Base-by-base conservation (phyloP, 2,113 vertebrate species). In the Engraulis encrasicolus region DNA sequence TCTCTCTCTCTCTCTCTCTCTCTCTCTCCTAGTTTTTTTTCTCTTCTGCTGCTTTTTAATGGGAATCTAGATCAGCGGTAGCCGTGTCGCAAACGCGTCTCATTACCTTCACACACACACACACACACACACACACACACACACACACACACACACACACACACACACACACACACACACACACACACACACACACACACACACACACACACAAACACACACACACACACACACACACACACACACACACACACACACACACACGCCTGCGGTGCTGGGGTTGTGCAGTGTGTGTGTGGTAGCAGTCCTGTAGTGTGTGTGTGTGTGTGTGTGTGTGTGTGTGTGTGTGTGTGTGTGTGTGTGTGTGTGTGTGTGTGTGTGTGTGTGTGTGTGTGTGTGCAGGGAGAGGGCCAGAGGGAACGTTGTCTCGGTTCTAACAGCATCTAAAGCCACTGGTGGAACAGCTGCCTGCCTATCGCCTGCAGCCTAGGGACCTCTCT, bases 331-430 rank as follows among this genome's bases (percentile, higher is more conserved):
- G n/a, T n/a, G n/a, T n/a, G n/a, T n/a, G n/a, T n/a, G n/a, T n/a
- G n/a, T n/a, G n/a, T n/a, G n/a, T n/a, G n/a, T n/a, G n/a, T n/a
- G n/a, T n/a, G n/a, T n/a, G n/a, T n/a, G n/a, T n/a, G n/a, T n/a
- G n/a, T n/a, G n/a, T n/a, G n/a, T n/a, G n/a, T n/a, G 89, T 92
- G 92, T 91, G 90, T 86, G 90, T 87, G 91, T n/a, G 93, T 92
- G 93, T 85, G 23, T 92, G 88, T 82, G 78, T 92, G 92, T 92
- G 88, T 91, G n/a, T 89, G 89, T 80, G 45, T 88, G 89, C 83
- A 86, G 85, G 23, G 54, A 61, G 54, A 20, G 58, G 58, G 66
- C 66, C 71, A 84, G 48, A 77, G 88, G 78, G 84, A 85, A 34
- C 78, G 74, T 12, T 36, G 88, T 88, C 89, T 88, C 88, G 87